Evolutionary conservation across 2,888 invertebrate species (phyloP), one percentile per base, ranked within the genome.

Genomic region (Disparrhopalites patrizii): DNA sequence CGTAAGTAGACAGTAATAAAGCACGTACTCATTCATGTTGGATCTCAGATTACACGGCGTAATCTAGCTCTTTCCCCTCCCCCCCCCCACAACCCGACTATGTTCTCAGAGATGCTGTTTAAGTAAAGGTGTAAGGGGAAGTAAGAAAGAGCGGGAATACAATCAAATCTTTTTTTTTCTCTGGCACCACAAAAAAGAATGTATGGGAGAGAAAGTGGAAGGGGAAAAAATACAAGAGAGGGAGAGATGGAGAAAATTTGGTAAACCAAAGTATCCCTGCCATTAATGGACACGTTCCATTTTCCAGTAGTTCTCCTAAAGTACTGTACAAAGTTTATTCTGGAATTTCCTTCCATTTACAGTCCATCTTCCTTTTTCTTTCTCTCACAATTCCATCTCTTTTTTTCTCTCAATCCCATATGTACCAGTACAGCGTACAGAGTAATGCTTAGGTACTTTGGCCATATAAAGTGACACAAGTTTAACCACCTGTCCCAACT

Each of bases 11-110:
- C 27, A 58, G n/a, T n/a, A n/a, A 58, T 58, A 58, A 58, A 58
- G 58, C 58, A 58, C 58, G 58, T 58, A 58, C 30, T 58, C 58
- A 58, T 40, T 58, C 58, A 58, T 58, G 43, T 13, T 58, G 33
- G 43, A 38, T n/a, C 38, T 58, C 58, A 58, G 58, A 58, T 58
- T 58, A 58, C 58, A 38, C 27, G 23, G 40, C 3, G 58, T 43
- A 58, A 58, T 58, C 43, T 58, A 20, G 23, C 58, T 18, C 30
- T 28, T n/a, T 27, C 30, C 30, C n/a, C n/a, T n/a, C n/a, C n/a
- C n/a, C n/a, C n/a, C n/a, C n/a, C n/a, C n/a, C n/a, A n/a, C n/a
- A n/a, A n/a, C 47, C 23, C 7, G 47, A 47, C 23, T 23, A n/a
- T n/a, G n/a, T 36, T 47, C 20, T 23, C 25, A 47, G n/a, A n/a